phyloP scores from a whole-genome alignment of 64 coral and sea anemone species.

The Hydrozoanthus tunicans region DNA sequence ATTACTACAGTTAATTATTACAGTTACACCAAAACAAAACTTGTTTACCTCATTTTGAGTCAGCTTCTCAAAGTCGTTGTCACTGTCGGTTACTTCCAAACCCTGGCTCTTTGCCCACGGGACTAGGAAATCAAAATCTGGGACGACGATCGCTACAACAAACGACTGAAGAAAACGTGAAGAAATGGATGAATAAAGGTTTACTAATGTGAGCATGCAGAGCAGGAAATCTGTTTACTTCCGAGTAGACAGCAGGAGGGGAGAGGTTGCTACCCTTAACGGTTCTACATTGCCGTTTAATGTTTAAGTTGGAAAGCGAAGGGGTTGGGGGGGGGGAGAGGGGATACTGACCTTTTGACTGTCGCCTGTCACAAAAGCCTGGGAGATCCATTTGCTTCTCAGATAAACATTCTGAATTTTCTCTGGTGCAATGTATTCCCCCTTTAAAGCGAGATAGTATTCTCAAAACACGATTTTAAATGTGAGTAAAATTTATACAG shows the following conservation, averaged over 20 bases:
- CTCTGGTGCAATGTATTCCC: slow-evolving; percentile 88
- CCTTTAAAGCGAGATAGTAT: slow-evolving; percentile 18
- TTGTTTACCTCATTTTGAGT: slow-evolving; percentile 4
- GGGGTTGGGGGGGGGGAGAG: neutral
- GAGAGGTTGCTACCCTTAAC: neutral
- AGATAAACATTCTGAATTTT: slow-evolving; percentile 93
- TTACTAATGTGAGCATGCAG: neutral
- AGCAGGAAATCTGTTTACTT: neutral
- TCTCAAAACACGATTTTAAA: neutral
- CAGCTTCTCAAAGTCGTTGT: slow-evolving; percentile 1
- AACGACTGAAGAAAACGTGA: slow-evolving; percentile 5
- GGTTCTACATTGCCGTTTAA: neutral
- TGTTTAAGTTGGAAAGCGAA: neutral
- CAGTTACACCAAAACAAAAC: no score
- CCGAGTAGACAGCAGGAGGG: no score
- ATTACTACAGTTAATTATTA: no score
- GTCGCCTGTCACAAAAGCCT: slow-evolving; percentile 79
- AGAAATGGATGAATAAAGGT: neutral
- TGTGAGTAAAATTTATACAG: neutral
- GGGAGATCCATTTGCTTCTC: slow-evolving; percentile 77
- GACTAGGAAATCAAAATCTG: slow-evolving; percentile 7
- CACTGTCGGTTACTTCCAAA: neutral
- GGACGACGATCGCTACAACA: slow-evolving; percentile 32
- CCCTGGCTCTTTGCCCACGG: slow-evolving; percentile 30
- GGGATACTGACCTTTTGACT: slow-evolving; percentile 58